A percentile compares a stretch with the other conserved stretches of the same genome.
Conservation (phyloP, 1,140 invertebrate genomes). For the Eufriesea mexicana region DNA sequence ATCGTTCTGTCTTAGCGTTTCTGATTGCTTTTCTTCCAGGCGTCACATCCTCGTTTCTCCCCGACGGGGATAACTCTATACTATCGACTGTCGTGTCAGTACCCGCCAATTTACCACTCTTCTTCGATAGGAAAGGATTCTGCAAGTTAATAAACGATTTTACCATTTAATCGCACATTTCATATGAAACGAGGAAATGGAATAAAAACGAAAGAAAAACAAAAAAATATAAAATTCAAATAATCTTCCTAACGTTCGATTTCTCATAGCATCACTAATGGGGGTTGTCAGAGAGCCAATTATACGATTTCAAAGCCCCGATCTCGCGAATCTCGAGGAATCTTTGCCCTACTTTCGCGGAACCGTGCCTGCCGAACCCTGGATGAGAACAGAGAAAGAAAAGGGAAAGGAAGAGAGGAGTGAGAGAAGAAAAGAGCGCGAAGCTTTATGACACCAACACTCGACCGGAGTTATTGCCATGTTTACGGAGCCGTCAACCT, state of each 20-base stretch:
- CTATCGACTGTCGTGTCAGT: conserved; percentile 50
- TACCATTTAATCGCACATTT: no score
- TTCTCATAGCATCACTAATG: neutral
- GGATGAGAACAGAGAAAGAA: neutral
- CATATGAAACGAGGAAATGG: no score
- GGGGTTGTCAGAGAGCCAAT: neutral
- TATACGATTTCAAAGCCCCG: neutral
- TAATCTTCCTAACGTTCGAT: neutral
- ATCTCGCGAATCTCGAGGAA: neutral
- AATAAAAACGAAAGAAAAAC: no score
- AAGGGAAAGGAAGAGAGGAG: neutral
- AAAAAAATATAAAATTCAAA: neutral
- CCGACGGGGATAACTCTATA: conserved; percentile 61
- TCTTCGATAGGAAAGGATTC: conserved; percentile 77
- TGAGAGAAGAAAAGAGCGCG: neutral
- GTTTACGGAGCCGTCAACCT: conserved; percentile 24
- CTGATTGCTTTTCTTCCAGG: conserved; percentile 22
- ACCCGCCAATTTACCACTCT: conserved; percentile 57
- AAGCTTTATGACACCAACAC: neutral
- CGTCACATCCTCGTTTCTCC: conserved; percentile 47
- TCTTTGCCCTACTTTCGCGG: neutral
- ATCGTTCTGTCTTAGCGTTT: conserved; percentile 67
- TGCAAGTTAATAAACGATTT: conserved; percentile 36
- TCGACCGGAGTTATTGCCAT: conserved; percentile 7
- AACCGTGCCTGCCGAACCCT: no score